Base-by-base conservation (phyloP, 1,140 invertebrate genomes). In the Pristionchus pacificus region DNA sequence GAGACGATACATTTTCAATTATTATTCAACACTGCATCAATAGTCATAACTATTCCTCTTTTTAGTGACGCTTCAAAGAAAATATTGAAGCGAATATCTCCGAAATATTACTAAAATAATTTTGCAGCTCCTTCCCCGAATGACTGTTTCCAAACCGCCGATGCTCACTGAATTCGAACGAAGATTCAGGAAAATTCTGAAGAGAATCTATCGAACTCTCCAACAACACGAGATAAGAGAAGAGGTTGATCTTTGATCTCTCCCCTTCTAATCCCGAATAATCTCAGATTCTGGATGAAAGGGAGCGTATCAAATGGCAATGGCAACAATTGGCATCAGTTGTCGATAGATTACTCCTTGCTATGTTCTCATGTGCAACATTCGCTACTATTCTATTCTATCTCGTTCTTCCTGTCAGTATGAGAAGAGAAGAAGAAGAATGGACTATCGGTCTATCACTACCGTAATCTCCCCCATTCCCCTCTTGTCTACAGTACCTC, bases 241-340 rank as follows among this genome's bases (percentile, higher is more conserved):
- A 58, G 80, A 81, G 70, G 80, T 80, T 27, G 70, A 60, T 59
- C 19, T 24, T 2, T n/a, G n/a, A n/a, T n/a, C n/a, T n/a, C n/a
- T n/a, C n/a, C n/a, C n/a, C n/a, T n/a, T n/a, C n/a, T n/a, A n/a
- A n/a, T n/a, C n/a, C n/a, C n/a, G n/a, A n/a, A n/a, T n/a, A n/a
- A n/a, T 78, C 89, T 0, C 84, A 87, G n/a, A 89, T 90, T 72
- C 88, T 90, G 75, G 89, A 91, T 77, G 84, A 88, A 59, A 84
- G 88, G 55, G 89, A 91, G 69, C 82, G 87, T 65, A 88, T 89
- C 65, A 88, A 89, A 77, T 84, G 89, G 31, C 90, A 91, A 83
- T 91, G 90, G 90, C 90, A 91, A 81, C 89, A 90, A 79, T 87
- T 91, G 49, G 90, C 91, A 0, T 84, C 90, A 2, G 89, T 91